These are phyloP conservation scores for Drosophila lowei DNA, from an alignment of 1,140 invertebrate species.

Conservation along the genomic window DNA sequence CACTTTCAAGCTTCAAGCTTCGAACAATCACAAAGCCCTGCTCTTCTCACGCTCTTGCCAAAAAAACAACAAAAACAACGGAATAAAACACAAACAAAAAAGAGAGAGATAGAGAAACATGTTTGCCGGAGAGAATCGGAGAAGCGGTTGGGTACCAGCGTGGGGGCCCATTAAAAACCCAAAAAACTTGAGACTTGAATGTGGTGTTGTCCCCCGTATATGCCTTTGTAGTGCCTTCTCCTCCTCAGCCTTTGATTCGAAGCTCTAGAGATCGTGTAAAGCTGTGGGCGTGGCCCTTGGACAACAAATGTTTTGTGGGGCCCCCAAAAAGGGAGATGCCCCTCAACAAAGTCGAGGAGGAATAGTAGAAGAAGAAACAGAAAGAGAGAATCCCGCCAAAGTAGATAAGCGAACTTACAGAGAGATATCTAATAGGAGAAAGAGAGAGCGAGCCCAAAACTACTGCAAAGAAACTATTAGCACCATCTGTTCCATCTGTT, in stretches of 20 bases:
- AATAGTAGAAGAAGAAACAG: too few species aligned
- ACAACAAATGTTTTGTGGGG: conserved; percentile 8
- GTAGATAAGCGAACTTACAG: too few species aligned
- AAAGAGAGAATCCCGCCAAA: too few species aligned
- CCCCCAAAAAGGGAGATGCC: conserved; percentile 9
- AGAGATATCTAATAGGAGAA: too few species aligned
- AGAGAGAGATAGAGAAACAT: conserved; percentile 1
- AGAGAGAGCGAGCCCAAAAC: too few species aligned
- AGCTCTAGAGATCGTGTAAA: conserved; percentile 17
- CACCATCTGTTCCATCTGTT: too few species aligned
- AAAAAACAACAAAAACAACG: not conserved
- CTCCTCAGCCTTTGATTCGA: not conserved
- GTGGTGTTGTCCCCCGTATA: too few species aligned
- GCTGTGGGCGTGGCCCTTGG: conserved; percentile 23
- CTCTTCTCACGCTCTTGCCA: conserved; percentile 60
- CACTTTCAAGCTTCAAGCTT: conserved; percentile 10
- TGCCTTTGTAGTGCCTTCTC: too few species aligned
- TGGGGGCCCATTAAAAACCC: conserved; percentile 11
- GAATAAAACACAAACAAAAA: not conserved
- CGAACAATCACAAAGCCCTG: conserved; percentile 20
- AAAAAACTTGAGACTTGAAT: conserved; percentile 1
- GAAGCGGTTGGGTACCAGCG: not conserved
- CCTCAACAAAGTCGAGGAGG: not conserved
- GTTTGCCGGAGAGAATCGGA: conserved; percentile 3
- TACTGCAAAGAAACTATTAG: too few species aligned